phyloP scores from a whole-genome alignment of 2,113 vertebrate genomes.

The Melospiza georgiana region DNA sequence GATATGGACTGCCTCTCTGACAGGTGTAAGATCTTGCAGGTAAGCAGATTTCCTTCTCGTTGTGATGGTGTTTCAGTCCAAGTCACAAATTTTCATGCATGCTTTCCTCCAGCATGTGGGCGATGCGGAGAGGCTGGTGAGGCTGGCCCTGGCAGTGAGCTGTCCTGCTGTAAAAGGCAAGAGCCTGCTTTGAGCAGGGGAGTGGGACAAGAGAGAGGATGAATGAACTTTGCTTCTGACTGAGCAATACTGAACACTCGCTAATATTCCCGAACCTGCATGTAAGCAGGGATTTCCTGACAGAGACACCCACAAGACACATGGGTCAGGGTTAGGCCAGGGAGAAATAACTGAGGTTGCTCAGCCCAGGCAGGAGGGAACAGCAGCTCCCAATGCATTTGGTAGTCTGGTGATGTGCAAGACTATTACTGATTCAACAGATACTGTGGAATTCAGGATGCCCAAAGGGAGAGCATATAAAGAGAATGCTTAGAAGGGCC shows the following conservation, averaged over 20 bases:
- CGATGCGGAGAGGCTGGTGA: background rate
- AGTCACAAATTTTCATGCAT: background rate
- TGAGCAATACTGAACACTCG: background rate
- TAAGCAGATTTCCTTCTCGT: slow-evolving; percentile 61
- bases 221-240: background rate
- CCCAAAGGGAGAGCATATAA: background rate
- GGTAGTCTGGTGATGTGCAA: background rate
- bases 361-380: background rate
- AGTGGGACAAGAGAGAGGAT: background rate
- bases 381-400: background rate
- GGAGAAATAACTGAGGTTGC: background rate
- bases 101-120: background rate
- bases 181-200: background rate
- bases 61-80: background rate
- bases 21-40: slow-evolving; percentile 95
- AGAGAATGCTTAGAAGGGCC: background rate
- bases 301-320: background rate
- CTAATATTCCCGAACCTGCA: background rate
- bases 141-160: background rate
- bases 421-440: background rate
- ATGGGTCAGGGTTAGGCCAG: background rate
- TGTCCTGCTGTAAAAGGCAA: background rate
- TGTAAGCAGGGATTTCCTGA: background rate
- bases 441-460: background rate
- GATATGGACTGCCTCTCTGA: slow-evolving; percentile 96